A percentile compares a stretch with the other conserved stretches of the same genome.
Conservation (phyloP, 2,888 invertebrate species). For the Fragum fragum region DNA sequence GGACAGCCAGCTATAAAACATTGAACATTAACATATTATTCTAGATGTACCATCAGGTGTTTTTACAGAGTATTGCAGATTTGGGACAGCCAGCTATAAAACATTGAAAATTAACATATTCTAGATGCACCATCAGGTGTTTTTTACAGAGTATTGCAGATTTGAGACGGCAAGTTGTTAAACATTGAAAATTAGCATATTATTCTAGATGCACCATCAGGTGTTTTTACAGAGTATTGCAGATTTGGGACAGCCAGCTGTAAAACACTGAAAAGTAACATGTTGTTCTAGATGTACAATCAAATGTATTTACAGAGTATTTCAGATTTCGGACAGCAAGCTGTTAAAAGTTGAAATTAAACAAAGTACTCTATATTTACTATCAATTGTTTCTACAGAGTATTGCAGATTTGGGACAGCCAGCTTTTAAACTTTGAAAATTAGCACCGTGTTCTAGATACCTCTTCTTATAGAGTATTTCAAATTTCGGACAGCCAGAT, state of each 20-base stretch:
- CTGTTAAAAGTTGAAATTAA: not conserved
- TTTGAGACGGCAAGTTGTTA: slow-evolving; percentile 68
- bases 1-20: slow-evolving; percentile 69
- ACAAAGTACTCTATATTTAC: slow-evolving; percentile 91
- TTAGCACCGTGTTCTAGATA: no score
- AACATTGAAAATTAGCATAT: not conserved
- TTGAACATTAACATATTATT: not conserved
- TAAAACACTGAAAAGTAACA: not conserved
- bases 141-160: slow-evolving; percentile 93
- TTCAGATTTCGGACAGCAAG: slow-evolving; percentile 84
- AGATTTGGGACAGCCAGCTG: slow-evolving; percentile 71
- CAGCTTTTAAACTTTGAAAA: slow-evolving; percentile 12
- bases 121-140: slow-evolving; percentile 97
- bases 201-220: slow-evolving; percentile 97
- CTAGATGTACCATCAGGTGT: slow-evolving; percentile 97
- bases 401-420: slow-evolving; percentile 88
- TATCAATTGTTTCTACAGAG: slow-evolving; percentile 96
- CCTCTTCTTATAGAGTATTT: no score
- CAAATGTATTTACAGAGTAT: slow-evolving; percentile 95
- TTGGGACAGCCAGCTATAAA: slow-evolving; percentile 69
- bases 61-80: slow-evolving; percentile 92
- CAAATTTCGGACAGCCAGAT: no score
- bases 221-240: slow-evolving; percentile 94
- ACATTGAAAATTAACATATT: not conserved
- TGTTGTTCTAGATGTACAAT: slow-evolving; percentile 95